Base-by-base conservation (phyloP, 53 echinoderm and acorn worm genomes). In the Luidia sarsii region DNA sequence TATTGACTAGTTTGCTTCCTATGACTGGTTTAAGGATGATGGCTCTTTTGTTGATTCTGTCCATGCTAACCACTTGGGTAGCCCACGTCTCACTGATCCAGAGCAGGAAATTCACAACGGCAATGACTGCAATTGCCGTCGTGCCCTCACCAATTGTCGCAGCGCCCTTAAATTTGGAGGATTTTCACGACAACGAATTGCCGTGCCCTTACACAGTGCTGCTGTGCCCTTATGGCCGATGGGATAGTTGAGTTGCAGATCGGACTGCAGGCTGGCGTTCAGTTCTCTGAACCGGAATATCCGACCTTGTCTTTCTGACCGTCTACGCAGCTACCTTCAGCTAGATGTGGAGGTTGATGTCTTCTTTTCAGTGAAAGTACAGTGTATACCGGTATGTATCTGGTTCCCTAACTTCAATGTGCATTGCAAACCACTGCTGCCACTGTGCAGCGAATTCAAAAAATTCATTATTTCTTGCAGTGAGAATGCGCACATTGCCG, bases 151-250 rank as follows among this genome's bases (percentile, higher is more conserved):
- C n/a, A n/a, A n/a, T n/a, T n/a, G n/a, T n/a, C n/a, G n/a, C n/a
- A n/a, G n/a, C n/a, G n/a, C n/a, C n/a, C n/a, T n/a, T n/a, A n/a
- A n/a, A n/a, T n/a, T n/a, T n/a, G n/a, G n/a, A n/a, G n/a, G n/a
- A n/a, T n/a, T n/a, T n/a, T n/a, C n/a, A n/a, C n/a, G n/a, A n/a
- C n/a, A n/a, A n/a, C n/a, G n/a, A n/a, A n/a, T n/a, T n/a, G n/a
- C n/a, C n/a, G n/a, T n/a, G n/a, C n/a, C n/a, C 75, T 56, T 75
- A 11, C 57, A 75, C 59, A 22, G 34, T 39, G 31, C 39, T 35
- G 39, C 38, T 35, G 21, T 22, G 20, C 37, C 13, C 10, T 31
- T 24, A 54, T 50, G 24, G 66, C 23, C 22, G 10, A 51, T 29
- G 0, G 66, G 49, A 81, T 67, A 50, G 21, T 52, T 54, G 15